Evolutionary conservation across 2,113 vertebrate species (phyloP).

Genomic region (Grallaria varia): DNA sequence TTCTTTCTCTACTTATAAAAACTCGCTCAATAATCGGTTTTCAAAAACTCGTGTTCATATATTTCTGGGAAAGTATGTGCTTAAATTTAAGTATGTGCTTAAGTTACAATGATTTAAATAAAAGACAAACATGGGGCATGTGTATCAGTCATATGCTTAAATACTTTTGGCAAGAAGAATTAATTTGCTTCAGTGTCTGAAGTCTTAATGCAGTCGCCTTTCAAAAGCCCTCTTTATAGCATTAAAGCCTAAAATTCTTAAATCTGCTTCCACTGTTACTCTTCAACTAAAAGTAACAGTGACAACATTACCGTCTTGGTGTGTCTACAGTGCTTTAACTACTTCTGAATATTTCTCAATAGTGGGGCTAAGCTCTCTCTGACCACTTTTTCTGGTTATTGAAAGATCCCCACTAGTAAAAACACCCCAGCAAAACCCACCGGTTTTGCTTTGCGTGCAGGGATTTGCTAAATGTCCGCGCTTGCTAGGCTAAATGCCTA

Average conservation of each 20-base stretch:
- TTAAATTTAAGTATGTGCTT: background rate
- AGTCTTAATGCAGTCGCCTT: background rate
- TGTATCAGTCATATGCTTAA: background rate
- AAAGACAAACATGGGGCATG: background rate
- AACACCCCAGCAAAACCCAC: background rate
- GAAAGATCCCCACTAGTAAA: background rate
- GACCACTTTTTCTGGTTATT: background rate
- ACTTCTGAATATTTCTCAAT: background rate
- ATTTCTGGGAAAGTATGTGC: background rate
- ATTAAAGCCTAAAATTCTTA: background rate
- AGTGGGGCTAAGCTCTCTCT: background rate
- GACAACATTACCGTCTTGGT: background rate
- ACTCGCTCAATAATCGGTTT: background rate
- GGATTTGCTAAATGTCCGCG: background rate
- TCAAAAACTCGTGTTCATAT: background rate
- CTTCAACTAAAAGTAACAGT: background rate
- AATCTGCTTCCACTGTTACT: background rate
- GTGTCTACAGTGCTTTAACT: background rate
- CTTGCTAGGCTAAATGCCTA: background rate
- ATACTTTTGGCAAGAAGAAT: background rate
- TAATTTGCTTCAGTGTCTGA: background rate
- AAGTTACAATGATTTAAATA: background rate
- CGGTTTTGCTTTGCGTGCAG: background rate
- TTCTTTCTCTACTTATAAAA: background rate
- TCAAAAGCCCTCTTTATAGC: background rate